Conservation (phyloP, 1,140 invertebrate species). For the Papilio glaucus region DNA sequence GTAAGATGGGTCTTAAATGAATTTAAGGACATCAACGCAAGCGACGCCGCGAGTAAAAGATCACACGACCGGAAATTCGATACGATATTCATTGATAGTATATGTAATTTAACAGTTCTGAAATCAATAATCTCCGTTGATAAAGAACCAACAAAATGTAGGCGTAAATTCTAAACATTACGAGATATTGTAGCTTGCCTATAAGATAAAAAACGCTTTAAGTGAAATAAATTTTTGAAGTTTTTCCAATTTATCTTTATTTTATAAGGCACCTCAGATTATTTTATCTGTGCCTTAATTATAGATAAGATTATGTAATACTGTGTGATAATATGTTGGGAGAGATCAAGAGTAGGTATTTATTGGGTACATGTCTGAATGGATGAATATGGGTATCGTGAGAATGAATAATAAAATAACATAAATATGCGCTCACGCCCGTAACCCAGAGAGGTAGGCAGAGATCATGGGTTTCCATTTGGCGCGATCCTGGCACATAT, state of each 20-base stretch:
- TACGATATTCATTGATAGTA: not conserved
- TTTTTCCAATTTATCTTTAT: not conserved
- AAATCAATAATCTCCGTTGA: slow-evolving; percentile 6
- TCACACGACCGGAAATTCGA: not conserved
- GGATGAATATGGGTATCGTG: too few species aligned
- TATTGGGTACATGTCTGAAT: not conserved
- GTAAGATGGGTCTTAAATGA: too few species aligned
- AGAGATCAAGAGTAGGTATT: not conserved
- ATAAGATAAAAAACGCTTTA: slow-evolving; percentile 1
- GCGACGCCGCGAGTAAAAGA: too few species aligned
- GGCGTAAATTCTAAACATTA: slow-evolving; percentile 7
- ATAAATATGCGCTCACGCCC: too few species aligned
- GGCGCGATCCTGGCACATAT: too few species aligned
- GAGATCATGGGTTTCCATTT: too few species aligned
- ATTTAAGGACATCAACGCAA: too few species aligned
- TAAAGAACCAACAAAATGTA: not conserved
- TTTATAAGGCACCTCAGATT: slow-evolving; percentile 5
- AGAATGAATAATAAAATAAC: too few species aligned
- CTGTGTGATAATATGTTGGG: not conserved
- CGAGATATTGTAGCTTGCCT: not conserved
- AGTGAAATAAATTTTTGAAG: slow-evolving; percentile 12
- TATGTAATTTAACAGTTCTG: not conserved
- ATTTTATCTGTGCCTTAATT: slow-evolving; percentile 16
- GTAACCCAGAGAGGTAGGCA: too few species aligned
- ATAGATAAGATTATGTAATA: slow-evolving; percentile 2